Evolutionary conservation across 2,888 invertebrate genomes (phyloP), one percentile per base, ranked within the genome.

Genomic region (Eupelmus urozonus): DNA sequence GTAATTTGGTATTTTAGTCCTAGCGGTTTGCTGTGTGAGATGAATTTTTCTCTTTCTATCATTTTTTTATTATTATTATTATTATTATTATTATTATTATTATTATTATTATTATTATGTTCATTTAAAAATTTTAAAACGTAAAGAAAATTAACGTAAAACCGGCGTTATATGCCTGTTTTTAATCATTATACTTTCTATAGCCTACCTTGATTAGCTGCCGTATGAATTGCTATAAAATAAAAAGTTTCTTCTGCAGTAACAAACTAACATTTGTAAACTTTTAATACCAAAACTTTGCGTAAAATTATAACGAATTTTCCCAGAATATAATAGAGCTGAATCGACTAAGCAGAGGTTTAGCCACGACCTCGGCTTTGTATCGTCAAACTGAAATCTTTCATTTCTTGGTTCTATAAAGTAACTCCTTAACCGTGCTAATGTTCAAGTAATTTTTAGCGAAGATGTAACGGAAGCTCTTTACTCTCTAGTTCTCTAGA

Each of bases 241-340:
- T 40, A 60, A 40, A 18, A 60, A 60, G 40, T 18, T 34, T 60
- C 3, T 34, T 34, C 34, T 5, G 3, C 34, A 3, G 34, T 34
- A 34, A 5, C 34, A 9, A n/a, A n/a, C n/a, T n/a, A n/a, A n/a
- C n/a, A n/a, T n/a, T n/a, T 9, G 34, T 34, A 34, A 9, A 34
- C 34, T 34, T 34, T 3, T 9, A 34, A 9, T 34, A 34, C 9
- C 34, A 34, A 34, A 34, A 5, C 34, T 34, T 34, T 34, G 9
- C 3, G 34, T 9, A 45, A 45, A 45, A 45, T 45, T 34, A 34
- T 34, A 34, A 34, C 23, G 2, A 7, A 55, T 55, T 42, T 42
- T 69, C 55, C n/a, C 25, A 69, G 55, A 69, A 69, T 69, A 7
- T 34, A 27, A 59, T 29, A 59, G n/a, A 29, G 3, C 3, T 5